phyloP scores from a whole-genome alignment of 92 coral and sea anemone species.

The Actinostola sp. region DNA sequence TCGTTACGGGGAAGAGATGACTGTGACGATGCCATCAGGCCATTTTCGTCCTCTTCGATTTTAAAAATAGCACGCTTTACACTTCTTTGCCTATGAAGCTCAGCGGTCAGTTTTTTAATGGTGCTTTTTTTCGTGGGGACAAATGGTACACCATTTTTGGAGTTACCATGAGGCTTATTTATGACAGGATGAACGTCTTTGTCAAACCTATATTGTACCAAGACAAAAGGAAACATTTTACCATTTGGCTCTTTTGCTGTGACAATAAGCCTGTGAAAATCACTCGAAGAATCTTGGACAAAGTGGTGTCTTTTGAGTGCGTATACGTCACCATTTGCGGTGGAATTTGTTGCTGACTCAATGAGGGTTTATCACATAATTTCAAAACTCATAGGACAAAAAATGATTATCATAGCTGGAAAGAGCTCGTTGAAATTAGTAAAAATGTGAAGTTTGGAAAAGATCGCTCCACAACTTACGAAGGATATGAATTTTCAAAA shows the following conservation, averaged over 20 bases:
- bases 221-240: conserved; percentile 43
- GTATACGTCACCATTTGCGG: too few species aligned
- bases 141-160: conserved; percentile 39
- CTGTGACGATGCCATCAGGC: conserved; percentile 60
- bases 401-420: too few species aligned
- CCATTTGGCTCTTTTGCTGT: conserved; percentile 47
- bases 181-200: conserved; percentile 38
- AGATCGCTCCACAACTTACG: too few species aligned
- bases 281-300: conserved; percentile 47
- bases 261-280: conserved; percentile 49
- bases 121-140: conserved; percentile 60
- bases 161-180: conserved; percentile 60
- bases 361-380: too few species aligned
- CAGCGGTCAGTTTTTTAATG: conserved; percentile 45
- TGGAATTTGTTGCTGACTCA: too few species aligned
- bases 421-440: too few species aligned
- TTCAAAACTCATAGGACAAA: too few species aligned
- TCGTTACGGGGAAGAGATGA: conserved; percentile 56
- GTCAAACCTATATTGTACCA: conserved; percentile 56
- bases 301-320: conserved; percentile 39
- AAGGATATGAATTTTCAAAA: too few species aligned
- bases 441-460: too few species aligned
- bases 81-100: conserved; percentile 37
- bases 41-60: conserved; percentile 37
- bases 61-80: conserved; percentile 49